phyloP scores from a whole-genome alignment of 2,888 invertebrate species.

The Malacosoma neustria region DNA sequence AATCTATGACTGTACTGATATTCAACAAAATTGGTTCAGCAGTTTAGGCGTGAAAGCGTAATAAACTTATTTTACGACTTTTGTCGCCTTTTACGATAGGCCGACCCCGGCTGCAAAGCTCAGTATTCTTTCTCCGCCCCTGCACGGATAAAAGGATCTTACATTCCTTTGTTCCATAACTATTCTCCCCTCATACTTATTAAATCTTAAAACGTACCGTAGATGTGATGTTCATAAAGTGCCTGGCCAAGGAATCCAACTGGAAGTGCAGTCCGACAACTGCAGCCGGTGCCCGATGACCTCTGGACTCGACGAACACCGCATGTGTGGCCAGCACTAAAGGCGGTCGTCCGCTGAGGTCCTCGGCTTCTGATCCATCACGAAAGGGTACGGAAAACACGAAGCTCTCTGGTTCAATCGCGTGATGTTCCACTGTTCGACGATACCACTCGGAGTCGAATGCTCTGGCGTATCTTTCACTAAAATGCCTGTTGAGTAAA shows the following conservation, averaged over 20 bases:
- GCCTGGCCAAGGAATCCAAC: conserved; percentile 85
- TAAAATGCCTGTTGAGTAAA: conserved; percentile 80
- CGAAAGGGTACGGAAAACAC: conserved; percentile 92
- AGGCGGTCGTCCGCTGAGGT: conserved; percentile 71
- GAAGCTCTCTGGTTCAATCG: conserved; percentile 90
- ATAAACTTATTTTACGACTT: no score
- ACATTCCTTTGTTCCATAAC: no score
- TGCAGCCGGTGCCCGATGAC: conserved; percentile 90
- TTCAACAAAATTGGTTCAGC: no score
- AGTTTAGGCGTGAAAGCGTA: no score
- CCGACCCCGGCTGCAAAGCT: no score
- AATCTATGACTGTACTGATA: no score
- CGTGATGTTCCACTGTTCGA: conserved; percentile 91
- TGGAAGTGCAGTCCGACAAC: conserved; percentile 95
- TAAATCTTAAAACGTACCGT: no score
- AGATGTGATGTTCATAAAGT: conserved; percentile 92
- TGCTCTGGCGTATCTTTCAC: conserved; percentile 84
- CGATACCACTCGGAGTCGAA: conserved; percentile 94
- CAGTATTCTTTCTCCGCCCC: no score
- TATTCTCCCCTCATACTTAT: no score
- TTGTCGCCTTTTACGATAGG: no score
- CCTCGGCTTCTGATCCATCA: conserved; percentile 73
- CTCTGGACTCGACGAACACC: conserved; percentile 88
- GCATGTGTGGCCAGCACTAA: conserved; percentile 93
- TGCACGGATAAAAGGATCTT: no score